A percentile compares a stretch with the other conserved stretches of the same genome.
These are phyloP conservation scores for Protosalanx chinensis DNA, from an alignment of 2,797 vertebrate species.

Conservation along the genomic window DNA sequence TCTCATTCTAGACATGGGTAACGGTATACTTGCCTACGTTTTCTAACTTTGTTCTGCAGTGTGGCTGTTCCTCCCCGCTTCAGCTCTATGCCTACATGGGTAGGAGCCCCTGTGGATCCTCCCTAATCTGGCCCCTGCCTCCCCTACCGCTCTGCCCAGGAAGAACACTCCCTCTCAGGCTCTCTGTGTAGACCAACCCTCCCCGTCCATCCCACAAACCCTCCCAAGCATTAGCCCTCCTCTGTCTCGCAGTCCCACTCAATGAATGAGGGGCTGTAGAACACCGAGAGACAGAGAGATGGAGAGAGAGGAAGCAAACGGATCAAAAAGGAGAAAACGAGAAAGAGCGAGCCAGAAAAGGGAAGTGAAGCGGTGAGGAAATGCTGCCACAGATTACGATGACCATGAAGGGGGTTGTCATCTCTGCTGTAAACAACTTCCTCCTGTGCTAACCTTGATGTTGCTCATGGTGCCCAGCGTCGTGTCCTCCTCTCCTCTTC, in stretches of 20 bases:
- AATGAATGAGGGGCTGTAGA: not conserved
- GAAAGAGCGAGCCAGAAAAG: constrained; percentile 11
- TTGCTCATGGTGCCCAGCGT: constrained; percentile 58
- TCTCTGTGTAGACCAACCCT: not conserved
- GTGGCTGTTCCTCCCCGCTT: no score
- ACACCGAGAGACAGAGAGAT: not conserved
- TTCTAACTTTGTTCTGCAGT: no score
- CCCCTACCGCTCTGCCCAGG: not conserved
- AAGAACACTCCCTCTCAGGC: constrained; percentile 2
- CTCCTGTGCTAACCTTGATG: constrained; percentile 72
- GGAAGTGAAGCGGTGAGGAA: constrained; percentile 54
- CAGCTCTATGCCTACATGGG: no score
- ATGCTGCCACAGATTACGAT: constrained; percentile 9
- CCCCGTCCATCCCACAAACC: constrained; percentile 2
- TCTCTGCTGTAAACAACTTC: constrained; percentile 36
- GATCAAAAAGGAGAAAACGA: not conserved
- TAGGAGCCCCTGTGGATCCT: no score
- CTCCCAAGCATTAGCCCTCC: no score
- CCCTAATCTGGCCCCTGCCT: not conserved
- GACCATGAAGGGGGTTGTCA: constrained; percentile 5
- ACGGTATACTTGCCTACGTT: no score
- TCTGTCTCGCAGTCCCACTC: not conserved
- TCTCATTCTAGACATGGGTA: no score
- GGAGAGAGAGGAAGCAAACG: not conserved
- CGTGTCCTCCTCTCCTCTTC: constrained; percentile 33